Conservation (phyloP, 1,140 invertebrate species). For the Drosophila bipectinata region DNA sequence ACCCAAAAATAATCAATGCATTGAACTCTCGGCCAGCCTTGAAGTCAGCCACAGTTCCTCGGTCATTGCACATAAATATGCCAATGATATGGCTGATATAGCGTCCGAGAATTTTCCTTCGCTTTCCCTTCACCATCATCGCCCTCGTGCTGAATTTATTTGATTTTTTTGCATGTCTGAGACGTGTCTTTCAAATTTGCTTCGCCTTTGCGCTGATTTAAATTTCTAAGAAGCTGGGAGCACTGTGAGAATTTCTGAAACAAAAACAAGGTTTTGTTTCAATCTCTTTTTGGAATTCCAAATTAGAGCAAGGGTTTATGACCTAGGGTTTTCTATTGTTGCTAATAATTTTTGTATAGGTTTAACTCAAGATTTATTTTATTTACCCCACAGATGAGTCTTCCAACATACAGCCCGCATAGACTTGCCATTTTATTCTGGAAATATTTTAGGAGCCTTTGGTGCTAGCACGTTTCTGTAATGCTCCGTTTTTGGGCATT, state of each 20-base stretch:
- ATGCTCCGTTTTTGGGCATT: slow-evolving; percentile 10
- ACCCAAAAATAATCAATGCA: slow-evolving; percentile 63
- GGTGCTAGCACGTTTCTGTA: slow-evolving; percentile 18
- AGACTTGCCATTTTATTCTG: slow-evolving; percentile 3
- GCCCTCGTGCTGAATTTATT: not conserved
- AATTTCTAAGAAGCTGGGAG: slow-evolving; percentile 42
- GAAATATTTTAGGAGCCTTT: slow-evolving; percentile 1
- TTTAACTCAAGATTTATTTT: not conserved
- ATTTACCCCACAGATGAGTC: too few relatives aligned
- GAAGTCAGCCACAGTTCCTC: slow-evolving; percentile 26
- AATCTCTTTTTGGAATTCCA: not conserved
- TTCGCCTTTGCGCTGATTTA: slow-evolving; percentile 37
- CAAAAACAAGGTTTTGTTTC: not conserved
- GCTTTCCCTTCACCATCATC: not conserved
- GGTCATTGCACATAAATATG: slow-evolving; percentile 56
- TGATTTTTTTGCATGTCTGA: slow-evolving; percentile 59
- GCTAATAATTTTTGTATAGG: too few relatives aligned
- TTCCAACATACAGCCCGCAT: not conserved
- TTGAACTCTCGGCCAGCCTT: slow-evolving; percentile 49
- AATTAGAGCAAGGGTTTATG: not conserved
- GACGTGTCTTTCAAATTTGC: slow-evolving; percentile 32
- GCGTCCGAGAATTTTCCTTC: slow-evolving; percentile 18
- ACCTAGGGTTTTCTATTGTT: too few relatives aligned
- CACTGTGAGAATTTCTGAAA: slow-evolving; percentile 5
- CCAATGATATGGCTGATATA: slow-evolving; percentile 43